A percentile compares a stretch with the other conserved stretches of the same genome.
Evolutionary conservation across 2,113 vertebrate species (phyloP).

Genomic region (Columba livia): DNA sequence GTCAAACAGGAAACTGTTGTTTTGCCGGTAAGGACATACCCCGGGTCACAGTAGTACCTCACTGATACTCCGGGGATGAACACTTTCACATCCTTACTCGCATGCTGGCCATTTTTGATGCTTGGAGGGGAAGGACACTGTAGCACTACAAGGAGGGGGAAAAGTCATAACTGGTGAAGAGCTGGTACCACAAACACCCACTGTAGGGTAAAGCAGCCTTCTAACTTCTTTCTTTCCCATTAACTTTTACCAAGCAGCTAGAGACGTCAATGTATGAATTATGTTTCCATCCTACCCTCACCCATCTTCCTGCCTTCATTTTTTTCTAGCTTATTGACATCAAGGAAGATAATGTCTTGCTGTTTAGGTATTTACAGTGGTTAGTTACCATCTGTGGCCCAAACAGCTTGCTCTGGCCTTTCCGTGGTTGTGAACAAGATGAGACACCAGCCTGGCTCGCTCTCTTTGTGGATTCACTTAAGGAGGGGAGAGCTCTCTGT

Average conservation of each 20-base stretch:
- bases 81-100: neutral
- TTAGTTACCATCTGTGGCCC: neutral
- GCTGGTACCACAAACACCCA: neutral
- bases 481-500: too few species aligned
- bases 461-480: too few species aligned
- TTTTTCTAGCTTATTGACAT: neutral
- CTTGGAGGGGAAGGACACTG: slow-evolving; percentile 33
- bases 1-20: slow-evolving; percentile 51
- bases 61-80: slow-evolving; percentile 58
- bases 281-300: neutral
- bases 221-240: neutral
- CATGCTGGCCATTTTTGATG: neutral
- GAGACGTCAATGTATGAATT: neutral
- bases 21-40: slow-evolving; percentile 57
- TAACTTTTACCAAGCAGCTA: neutral
- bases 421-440: neutral
- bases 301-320: neutral
- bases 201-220: neutral
- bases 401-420: neutral
- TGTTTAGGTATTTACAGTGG: neutral
- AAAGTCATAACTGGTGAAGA: neutral
- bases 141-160: neutral
- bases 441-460: neutral
- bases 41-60: slow-evolving; percentile 61
- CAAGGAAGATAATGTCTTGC: neutral